phyloP scores from a whole-genome alignment of 2,113 vertebrate genomes.

The Salvelinus fontinalis region DNA sequence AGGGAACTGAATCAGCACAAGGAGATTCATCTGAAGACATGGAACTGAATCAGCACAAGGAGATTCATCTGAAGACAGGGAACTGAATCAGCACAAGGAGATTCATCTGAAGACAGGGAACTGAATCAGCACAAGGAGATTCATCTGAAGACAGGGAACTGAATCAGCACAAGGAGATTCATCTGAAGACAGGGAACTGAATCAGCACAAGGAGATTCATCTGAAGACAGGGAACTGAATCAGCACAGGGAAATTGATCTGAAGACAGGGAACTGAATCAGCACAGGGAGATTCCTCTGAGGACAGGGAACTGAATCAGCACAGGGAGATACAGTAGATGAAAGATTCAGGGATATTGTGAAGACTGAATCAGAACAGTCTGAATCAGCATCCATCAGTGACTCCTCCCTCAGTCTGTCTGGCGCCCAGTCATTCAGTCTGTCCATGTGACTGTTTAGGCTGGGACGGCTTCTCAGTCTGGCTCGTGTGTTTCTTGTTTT shows the following conservation, averaged over 20 bases:
- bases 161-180: neutral
- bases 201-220: too few relatives aligned
- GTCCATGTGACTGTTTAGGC: neutral
- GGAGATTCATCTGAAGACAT: too few relatives aligned
- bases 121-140: too few relatives aligned
- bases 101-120: too few relatives aligned
- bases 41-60: too few relatives aligned
- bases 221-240: neutral
- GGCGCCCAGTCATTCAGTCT: neutral
- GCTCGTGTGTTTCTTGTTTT: neutral
- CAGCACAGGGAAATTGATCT: neutral
- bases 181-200: neutral
- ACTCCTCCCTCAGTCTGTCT: neutral
- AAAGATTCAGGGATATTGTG: neutral
- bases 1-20: too few relatives aligned
- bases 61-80: too few relatives aligned
- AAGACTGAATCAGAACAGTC: neutral
- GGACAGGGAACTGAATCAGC: neutral
- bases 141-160: too few relatives aligned
- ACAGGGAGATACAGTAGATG: neutral
- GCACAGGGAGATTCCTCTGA: too few relatives aligned
- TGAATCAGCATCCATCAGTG: neutral
- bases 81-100: too few relatives aligned
- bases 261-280: neutral
- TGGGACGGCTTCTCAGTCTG: neutral